Evolutionary conservation across 30 jellyfish, hydroid and myxozoan genomes (phyloP).

Genomic region (Rhopilema esculentum): DNA sequence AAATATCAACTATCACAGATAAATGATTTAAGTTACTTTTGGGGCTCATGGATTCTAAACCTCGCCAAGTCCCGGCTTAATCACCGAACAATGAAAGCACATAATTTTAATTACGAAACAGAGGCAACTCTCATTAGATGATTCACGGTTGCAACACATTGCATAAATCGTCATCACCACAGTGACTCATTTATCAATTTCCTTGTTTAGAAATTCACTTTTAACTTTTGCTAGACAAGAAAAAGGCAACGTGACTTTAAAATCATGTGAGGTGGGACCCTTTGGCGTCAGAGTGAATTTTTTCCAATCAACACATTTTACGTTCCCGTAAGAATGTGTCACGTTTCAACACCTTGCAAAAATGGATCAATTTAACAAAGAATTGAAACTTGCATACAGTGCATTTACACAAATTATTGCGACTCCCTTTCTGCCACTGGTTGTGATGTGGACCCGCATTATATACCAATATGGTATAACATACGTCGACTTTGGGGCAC

Average conservation of each 20-base stretch:
- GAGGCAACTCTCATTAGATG: too few species aligned
- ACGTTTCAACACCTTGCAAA: not conserved
- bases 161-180: not conserved
- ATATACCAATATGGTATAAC: too few species aligned
- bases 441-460: too few species aligned
- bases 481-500: too few species aligned
- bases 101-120: too few species aligned
- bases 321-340: not conserved
- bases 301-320: not conserved
- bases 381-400: not conserved
- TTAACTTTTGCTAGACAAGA: not conserved
- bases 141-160: not conserved
- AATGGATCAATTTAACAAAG: not conserved
- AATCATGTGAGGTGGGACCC: not conserved
- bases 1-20: too few species aligned
- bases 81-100: too few species aligned
- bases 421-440: too few species aligned
- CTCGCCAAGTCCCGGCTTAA: too few species aligned
- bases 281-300: not conserved
- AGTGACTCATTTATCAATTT: not conserved
- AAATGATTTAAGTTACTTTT: too few species aligned
- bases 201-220: not conserved
- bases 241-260: not conserved
- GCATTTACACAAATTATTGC: too few species aligned
- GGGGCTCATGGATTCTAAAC: too few species aligned